phyloP scores from a whole-genome alignment of 2,888 invertebrate species.

The Epirrita christyi region DNA sequence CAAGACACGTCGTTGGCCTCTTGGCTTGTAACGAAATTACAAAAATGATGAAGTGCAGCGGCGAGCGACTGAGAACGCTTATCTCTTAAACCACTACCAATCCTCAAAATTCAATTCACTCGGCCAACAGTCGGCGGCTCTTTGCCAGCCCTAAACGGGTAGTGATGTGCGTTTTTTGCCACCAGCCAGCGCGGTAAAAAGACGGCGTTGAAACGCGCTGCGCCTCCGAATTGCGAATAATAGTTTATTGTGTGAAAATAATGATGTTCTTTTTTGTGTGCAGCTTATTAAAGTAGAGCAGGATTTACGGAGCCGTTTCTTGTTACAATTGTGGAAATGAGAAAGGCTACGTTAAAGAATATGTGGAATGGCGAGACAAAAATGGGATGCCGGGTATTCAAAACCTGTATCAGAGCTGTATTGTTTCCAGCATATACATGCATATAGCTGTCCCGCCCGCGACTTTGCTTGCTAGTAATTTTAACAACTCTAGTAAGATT shows the following conservation, averaged over 20 bases:
- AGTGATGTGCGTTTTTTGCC: slow-evolving; percentile 69
- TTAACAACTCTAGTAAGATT: too few species aligned
- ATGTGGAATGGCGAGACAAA: slow-evolving; percentile 5
- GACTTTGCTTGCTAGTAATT: too few species aligned
- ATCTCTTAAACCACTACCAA: slow-evolving; percentile 45
- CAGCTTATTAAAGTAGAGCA: slow-evolving; percentile 35
- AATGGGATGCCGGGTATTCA: not conserved
- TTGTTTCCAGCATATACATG: too few species aligned
- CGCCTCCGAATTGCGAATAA: slow-evolving; percentile 40
- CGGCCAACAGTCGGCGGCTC: slow-evolving; percentile 59
- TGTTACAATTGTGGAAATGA: slow-evolving; percentile 26
- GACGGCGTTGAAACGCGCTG: slow-evolving; percentile 55
- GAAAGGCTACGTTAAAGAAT: slow-evolving; percentile 11
- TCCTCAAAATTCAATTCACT: slow-evolving; percentile 51
- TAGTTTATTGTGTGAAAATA: slow-evolving; percentile 44
- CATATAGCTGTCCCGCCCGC: too few species aligned
- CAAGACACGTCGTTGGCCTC: too few species aligned
- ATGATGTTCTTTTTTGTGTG: slow-evolving; percentile 40
- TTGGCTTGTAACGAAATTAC: too few species aligned
- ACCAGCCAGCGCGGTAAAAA: slow-evolving; percentile 63
- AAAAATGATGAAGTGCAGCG: too few species aligned
- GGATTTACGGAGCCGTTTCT: slow-evolving; percentile 18
- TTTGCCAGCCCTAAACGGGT: slow-evolving; percentile 66
- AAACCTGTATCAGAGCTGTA: too few species aligned
- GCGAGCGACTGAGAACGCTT: not conserved